These are phyloP conservation scores for Prosopocoilus inquinatus DNA, from an alignment of 2,888 invertebrate genomes.

Conservation along the genomic window DNA sequence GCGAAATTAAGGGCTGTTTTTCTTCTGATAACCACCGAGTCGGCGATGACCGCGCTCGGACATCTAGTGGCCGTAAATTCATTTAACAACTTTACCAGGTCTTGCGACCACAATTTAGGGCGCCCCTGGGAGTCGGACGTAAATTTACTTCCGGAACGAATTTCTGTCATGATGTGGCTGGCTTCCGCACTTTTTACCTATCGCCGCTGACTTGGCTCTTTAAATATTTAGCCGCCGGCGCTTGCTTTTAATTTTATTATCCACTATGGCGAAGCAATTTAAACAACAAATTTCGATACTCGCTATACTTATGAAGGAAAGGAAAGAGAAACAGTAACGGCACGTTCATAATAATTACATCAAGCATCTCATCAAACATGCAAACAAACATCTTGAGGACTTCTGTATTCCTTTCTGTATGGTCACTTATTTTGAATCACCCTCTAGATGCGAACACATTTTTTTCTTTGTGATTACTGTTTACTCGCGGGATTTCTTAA, in stretches of 20 bases:
- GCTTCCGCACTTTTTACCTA: background rate
- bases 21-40: constrained; percentile 14
- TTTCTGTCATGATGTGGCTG: constrained; percentile 14
- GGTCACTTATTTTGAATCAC: no score
- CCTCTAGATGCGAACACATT: no score
- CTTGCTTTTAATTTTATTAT: no score
- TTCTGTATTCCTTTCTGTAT: no score
- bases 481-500: no score
- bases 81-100: constrained; percentile 53
- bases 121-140: constrained; percentile 38
- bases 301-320: background rate
- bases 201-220: background rate
- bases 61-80: constrained; percentile 51
- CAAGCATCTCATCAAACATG: no score
- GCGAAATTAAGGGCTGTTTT: no score
- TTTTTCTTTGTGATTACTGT: no score
- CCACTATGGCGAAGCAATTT: background rate
- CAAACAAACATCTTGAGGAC: no score
- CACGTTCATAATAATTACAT: no score
- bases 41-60: constrained; percentile 50
- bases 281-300: background rate
- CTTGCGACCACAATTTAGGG: constrained; percentile 50
- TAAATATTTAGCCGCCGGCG: background rate
- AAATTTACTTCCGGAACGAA: constrained; percentile 29
- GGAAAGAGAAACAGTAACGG: background rate